Conservation (phyloP, 1,140 invertebrate genomes). For the Aphelenchoides fujianensis region DNA sequence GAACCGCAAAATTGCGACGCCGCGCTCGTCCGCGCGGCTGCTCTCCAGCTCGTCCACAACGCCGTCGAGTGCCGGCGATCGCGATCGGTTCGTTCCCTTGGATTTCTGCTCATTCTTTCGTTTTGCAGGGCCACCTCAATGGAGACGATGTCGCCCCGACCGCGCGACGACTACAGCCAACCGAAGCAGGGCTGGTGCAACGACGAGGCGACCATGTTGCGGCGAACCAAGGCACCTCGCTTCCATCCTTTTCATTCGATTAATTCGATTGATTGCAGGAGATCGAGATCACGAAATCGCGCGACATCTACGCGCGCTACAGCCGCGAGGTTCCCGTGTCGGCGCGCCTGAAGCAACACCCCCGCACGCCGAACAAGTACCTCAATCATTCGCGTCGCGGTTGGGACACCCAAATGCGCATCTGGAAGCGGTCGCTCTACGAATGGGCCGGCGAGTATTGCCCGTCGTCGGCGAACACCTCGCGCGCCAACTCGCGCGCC, state of each 20-base stretch:
- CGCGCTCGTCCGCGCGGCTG: too few species aligned
- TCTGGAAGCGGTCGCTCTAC: slow-evolving; percentile 59
- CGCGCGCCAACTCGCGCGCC: slow-evolving; percentile 12
- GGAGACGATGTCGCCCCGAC: slow-evolving; percentile 20
- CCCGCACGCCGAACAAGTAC: slow-evolving; percentile 64
- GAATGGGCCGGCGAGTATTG: slow-evolving; percentile 42
- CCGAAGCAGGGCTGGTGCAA: slow-evolving; percentile 50
- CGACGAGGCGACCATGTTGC: slow-evolving; percentile 33
- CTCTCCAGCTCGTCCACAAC: not conserved
- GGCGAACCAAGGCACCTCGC: slow-evolving; percentile 33
- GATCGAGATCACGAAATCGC: slow-evolving; percentile 47
- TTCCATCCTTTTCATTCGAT: not conserved
- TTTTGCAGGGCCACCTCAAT: not conserved
- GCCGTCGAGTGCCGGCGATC: not conserved
- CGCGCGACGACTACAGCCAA: slow-evolving; percentile 33
- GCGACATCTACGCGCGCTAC: slow-evolving; percentile 40
- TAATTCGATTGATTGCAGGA: slow-evolving; percentile 43
- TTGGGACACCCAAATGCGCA: slow-evolving; percentile 63
- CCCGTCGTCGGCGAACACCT: slow-evolving; percentile 23
- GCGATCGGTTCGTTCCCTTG: not conserved
- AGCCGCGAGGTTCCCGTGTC: slow-evolving; percentile 25
- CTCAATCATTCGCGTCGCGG: slow-evolving; percentile 62
- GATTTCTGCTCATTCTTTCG: not conserved
- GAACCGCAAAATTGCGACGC: not conserved
- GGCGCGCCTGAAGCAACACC: slow-evolving; percentile 50